Conservation (phyloP, 2,113 vertebrate genomes). For the Phalacrocorax pelagicus region DNA sequence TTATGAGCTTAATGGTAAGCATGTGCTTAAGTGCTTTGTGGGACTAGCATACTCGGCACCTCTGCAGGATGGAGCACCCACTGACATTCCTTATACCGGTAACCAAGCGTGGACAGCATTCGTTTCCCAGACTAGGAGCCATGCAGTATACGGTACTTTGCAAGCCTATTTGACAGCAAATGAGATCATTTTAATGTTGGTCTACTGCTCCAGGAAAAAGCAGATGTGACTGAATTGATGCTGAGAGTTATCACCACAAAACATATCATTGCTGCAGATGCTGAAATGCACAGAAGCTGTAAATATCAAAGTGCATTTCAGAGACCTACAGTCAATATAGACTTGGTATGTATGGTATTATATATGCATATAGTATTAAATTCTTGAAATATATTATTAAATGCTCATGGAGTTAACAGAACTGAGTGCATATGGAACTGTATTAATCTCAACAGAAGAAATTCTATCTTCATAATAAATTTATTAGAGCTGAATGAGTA, state of each 20-base stretch:
- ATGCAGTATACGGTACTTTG: neutral
- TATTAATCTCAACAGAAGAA: neutral
- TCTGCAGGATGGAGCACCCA: neutral
- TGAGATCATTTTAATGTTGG: neutral
- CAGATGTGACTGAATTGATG: neutral
- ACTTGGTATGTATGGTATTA: neutral
- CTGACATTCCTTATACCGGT: neutral
- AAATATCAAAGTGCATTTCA: constrained; percentile 13
- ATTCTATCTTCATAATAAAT: neutral
- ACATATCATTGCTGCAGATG: neutral
- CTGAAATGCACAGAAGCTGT: constrained; percentile 31
- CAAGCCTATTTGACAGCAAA: constrained; percentile 4
- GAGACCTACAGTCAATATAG: neutral
- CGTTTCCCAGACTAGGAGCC: neutral
- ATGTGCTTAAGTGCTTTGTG: constrained; percentile 17
- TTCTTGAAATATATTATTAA: neutral
- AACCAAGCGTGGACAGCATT: neutral
- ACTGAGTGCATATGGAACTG: neutral
- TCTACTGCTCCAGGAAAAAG: constrained; percentile 13
- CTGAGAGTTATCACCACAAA: constrained; percentile 37
- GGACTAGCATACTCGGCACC: neutral
- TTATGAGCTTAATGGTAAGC: constrained; percentile 46
- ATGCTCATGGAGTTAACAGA: neutral
- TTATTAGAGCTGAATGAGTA: neutral
- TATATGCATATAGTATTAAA: neutral